Base-by-base conservation (phyloP, 2,888 invertebrate species). In the Gymnoscelis rufifasciata region DNA sequence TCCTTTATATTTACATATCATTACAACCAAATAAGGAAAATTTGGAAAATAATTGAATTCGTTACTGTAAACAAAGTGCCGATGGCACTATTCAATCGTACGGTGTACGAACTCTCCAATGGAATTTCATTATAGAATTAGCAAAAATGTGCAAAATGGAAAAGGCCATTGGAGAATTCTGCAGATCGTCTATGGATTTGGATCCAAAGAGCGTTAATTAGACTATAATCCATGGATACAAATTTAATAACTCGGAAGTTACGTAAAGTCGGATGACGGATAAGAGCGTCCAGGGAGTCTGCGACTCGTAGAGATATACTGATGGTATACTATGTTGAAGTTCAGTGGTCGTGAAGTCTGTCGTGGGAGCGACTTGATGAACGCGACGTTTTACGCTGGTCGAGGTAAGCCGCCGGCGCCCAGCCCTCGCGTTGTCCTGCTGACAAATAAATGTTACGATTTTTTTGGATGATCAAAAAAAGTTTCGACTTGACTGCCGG, bases 351-450 rank as follows among this genome's bases (percentile, higher is more conserved):
- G 71, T 83, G 84, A 53, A 90, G 74, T 55, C 89, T 87, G 71
- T 91, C 91, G 75, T 91, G 91, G 59, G 90, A 91, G 68, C 90
- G 89, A 74, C 91, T 92, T 64, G 93, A 93, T 63, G 93, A 93
- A 70, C 93, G 91, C 59, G 94, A 93, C 8, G 92, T 91, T 87
- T 93, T 94, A 72, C 93, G 91, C 81, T 92, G 93, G 87, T 96
- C 96, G 81, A 97, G 90, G 87, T 97, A 97, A 24, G 96, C 96
- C 40, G 96, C 96, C 45, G 97, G 97, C 49, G 96, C 97, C 97
- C 97, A 98, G 60, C 97, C 97, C 83, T 96, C 96, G 69, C 92
- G 90, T 60, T 91, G 90, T 60, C 92, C 93, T 84, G 80, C 82
- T 89, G 74, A 35, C 14, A 13, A 19, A 35, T 5, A 15, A 1